Base-by-base conservation (phyloP, 2,888 invertebrate genomes). In the Erebia palarica region DNA sequence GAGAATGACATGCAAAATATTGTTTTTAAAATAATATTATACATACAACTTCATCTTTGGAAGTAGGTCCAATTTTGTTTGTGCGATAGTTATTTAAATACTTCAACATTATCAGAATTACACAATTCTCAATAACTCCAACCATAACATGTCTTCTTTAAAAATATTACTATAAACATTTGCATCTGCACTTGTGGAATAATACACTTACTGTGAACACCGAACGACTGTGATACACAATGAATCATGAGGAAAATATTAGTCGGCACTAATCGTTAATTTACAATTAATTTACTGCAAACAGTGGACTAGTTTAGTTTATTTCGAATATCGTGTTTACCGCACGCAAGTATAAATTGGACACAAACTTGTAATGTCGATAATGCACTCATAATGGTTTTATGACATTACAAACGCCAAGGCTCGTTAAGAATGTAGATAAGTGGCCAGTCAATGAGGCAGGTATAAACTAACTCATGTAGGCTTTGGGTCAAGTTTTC, bases 221-320 rank as follows among this genome's bases (percentile, higher is more conserved):
- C 75, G 76, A 77, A 75, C 74, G 81, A 81, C 80, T 73, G 77
- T 71, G 76, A 68, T 73, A 69, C 71, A 68, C 58, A 71, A 79
- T 90, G 90, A 90, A 79, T 90, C 89, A 90, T 81, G 76, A 91
- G 91, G 91, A 91, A 91, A 91, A 92, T 84, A 84, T 85, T 84
- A 80, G 76, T 83, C 81, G 79, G 86, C 87, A 87, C 83, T 81
- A 81, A 83, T 84, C 84, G 86, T 85, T 87, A 87, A 88, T 89
- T 73, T 86, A 87, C 85, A 79, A 81, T 85, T 88, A 87, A 89
- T 88, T 73, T 86, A 87, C 85, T 79, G 81, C 80, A 80, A 78
- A 84, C 76, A 70, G 77, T 82, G 79, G 76, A 83, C 82, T 83
- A 82, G 73, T 81, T 84, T 80, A 80, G 83, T 85, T 84, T 85